Evolutionary conservation across 1,140 invertebrate species (phyloP), one percentile per base, ranked within the genome.

Genomic region (Mylabris phalerata): DNA sequence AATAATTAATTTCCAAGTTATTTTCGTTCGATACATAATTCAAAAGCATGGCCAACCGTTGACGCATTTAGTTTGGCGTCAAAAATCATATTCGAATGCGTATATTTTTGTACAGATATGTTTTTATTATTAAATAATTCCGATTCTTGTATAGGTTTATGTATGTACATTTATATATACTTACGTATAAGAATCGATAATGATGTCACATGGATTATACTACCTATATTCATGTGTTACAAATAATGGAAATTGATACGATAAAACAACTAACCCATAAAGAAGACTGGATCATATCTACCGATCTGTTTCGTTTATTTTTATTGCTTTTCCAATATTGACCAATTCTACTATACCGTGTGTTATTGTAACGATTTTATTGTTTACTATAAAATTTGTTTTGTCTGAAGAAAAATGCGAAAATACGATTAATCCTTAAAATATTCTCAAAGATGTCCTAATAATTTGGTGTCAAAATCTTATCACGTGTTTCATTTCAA

Each of bases 1-100:
- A 57, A 55, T 58, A 64, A 64, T 66, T 63, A 65, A 65, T 64
- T 66, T 60, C 59, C 45, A 59, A 61, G 60, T 56, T 67, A 67
- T 67, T 67, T 67, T 67, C 61, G 58, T 59, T 57, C 59, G 59
- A 42, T 50, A 43, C 27, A 49, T 42, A 42, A 48, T 41, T 48
- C 55, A 61, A 55, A 57, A 63, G 58, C 59, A 65, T 61, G 64
- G 59, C 61, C 57, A 62, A 61, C 11, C 43, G 50, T 46, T 66
- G 64, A 66, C 64, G 64, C 64, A 64, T 48, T 39, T 26, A 6
- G 24, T 19, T 44, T 47, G 32, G 32, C 32, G 32, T 32, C 32
- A 32, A 32, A 32, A 32, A 32, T 5, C 32, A 7, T 32, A 32
- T 32, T 32, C 4, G 32, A 32, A 32, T 19, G 1, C 19, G 19